Evolutionary conservation across 1,140 invertebrate species (phyloP).

Genomic region (Colletes latitarsis): DNA sequence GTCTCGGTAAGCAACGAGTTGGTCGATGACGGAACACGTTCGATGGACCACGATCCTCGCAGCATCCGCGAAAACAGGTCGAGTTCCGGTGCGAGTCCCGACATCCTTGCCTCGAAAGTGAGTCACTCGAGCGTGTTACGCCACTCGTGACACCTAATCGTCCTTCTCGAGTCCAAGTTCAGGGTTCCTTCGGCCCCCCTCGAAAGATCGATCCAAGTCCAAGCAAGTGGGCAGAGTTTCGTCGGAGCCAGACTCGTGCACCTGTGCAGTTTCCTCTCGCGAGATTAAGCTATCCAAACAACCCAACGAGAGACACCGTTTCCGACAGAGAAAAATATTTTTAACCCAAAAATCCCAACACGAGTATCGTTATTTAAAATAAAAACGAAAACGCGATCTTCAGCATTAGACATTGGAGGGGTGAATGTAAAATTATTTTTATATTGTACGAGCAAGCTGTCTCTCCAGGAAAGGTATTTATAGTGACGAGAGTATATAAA

Average conservation of each 20-base stretch:
- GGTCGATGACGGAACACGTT: background rate
- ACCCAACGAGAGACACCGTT: no score
- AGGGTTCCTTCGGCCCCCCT: slow-evolving; percentile 30
- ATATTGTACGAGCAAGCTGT: no score
- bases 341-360: no score
- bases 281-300: background rate
- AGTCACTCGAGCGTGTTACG: slow-evolving; percentile 51
- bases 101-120: slow-evolving; percentile 59
- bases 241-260: background rate
- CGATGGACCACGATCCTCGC: background rate
- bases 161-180: slow-evolving; percentile 57
- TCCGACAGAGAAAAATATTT: no score
- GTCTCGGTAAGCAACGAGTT: no score
- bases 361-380: no score
- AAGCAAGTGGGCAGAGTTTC: background rate
- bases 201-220: background rate
- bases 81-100: slow-evolving; percentile 36
- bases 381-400: no score
- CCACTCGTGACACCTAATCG: slow-evolving; percentile 42
- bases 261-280: background rate
- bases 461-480: no score
- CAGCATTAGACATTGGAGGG: no score
- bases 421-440: no score
- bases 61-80: slow-evolving; percentile 1
- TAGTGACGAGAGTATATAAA: no score